phyloP scores from a whole-genome alignment of 2,888 invertebrate genomes.

The Oligia strigilis region DNA sequence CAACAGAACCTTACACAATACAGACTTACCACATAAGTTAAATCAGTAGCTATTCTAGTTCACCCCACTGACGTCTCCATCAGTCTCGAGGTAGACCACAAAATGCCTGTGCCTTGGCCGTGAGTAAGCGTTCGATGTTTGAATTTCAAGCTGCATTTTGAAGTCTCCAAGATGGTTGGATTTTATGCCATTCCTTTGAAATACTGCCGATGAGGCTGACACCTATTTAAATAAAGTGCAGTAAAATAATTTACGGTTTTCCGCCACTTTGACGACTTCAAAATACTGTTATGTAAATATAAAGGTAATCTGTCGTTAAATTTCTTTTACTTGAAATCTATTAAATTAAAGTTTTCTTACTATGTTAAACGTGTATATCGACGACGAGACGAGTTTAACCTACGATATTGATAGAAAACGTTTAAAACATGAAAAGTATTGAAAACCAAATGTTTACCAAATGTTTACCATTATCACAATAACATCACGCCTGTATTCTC shows the following conservation, averaged over 20 bases:
- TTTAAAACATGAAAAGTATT: neutral
- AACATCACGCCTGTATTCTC: too few relatives aligned
- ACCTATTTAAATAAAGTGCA: conserved; percentile 9
- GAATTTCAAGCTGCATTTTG: conserved; percentile 9
- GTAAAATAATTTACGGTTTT: neutral
- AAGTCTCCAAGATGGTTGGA: neutral
- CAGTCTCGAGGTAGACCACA: conserved; percentile 48
- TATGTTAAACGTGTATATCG: too few relatives aligned
- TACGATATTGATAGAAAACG: conserved; percentile 1
- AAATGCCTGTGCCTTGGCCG: neutral
- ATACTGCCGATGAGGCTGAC: neutral
- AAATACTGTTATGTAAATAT: neutral
- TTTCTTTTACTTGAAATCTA: too few relatives aligned
- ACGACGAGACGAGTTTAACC: neutral
- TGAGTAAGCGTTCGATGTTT: conserved; percentile 27
- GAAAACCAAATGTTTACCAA: too few relatives aligned
- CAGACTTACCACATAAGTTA: conserved; percentile 35
- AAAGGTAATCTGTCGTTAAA: neutral
- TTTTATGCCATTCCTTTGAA: conserved; percentile 15
- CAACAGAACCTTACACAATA: conserved; percentile 20
- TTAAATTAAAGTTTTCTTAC: neutral
- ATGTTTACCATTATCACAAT: too few relatives aligned
- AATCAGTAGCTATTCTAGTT: conserved; percentile 35
- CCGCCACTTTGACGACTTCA: conserved; percentile 4
- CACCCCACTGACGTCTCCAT: conserved; percentile 44